Evolutionary conservation across 2,797 vertebrate species (phyloP), one percentile per base, ranked within the genome.

Genomic region (Sebastolobus altivelis): DNA sequence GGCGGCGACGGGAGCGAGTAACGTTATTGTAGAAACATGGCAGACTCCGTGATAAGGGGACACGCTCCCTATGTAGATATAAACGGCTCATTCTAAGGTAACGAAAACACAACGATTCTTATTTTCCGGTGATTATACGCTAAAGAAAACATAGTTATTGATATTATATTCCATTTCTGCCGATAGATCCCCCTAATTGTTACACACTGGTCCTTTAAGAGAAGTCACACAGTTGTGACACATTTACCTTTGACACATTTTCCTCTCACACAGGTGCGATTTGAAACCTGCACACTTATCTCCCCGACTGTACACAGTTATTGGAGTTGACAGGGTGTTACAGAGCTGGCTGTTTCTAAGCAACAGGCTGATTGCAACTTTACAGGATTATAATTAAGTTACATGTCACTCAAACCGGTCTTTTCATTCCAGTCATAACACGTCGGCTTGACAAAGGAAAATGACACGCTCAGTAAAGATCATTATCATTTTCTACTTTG

Each of bases 311-410:
- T 81, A 61, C 43, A 65, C 16, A 40, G 56, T 82, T 59, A 73
- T 65, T 82, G 46, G 60, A 76, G 61, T n/a, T 70, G 81, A 80
- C 75, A 25, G 29, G 75, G 31, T 16, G 18, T 68, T 63, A 38
- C 65, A 59, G 65, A 78, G 76, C 70, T 40, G 6, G 6, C 81
- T 43, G 84, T 91, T 87, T 89, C 91, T 52, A 84, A 68, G 91
- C 90, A 92, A 91, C 88, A 65, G n/a, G 55, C 27, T 52, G 65
- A 81, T 61, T 82, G 82, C 35, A 79, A 81, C 33, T 84, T 76
- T 82, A 88, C 84, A 81, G 27, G 40, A 82, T 84, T 81, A 35
- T 85, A 86, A 90, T 92, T 81, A 78, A 79, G 60, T 72, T 46
- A 10, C 33, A 18, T 78, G 89, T 88, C 92, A 90, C 55, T 93